These are phyloP conservation scores for Drosophila punjabiensis DNA, from an alignment of 1,140 invertebrate species.

Conservation along the genomic window DNA sequence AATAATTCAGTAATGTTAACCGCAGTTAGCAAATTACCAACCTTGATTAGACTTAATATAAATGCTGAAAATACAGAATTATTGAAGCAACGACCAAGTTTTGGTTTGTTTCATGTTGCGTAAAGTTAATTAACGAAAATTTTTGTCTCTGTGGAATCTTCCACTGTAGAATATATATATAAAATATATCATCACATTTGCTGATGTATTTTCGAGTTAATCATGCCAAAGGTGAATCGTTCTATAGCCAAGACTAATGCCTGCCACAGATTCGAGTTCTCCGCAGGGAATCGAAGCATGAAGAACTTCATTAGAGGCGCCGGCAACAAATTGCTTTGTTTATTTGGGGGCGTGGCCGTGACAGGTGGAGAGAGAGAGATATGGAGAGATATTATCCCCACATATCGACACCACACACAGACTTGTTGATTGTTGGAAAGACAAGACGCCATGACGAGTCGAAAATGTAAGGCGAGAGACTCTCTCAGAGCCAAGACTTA, in stretches of 20 bases:
- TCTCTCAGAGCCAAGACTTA: conserved; percentile 23
- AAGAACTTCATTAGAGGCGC: conserved; percentile 48
- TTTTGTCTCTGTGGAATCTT: neutral
- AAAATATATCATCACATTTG: neutral
- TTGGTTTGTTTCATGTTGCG: neutral
- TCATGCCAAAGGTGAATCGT: neutral
- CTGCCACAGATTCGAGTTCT: conserved; percentile 22
- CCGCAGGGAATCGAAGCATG: conserved; percentile 36
- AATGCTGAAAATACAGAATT: neutral
- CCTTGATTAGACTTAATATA: neutral
- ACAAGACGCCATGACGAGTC: conserved; percentile 48
- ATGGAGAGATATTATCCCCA: neutral
- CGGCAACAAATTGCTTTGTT: conserved; percentile 46
- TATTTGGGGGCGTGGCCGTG: conserved; percentile 19
- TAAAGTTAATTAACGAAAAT: conserved; percentile 1
- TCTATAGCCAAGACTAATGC: neutral
- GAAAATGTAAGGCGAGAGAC: conserved; percentile 36
- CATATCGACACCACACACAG: conserved; percentile 16
- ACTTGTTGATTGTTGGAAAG: conserved; percentile 42
- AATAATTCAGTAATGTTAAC: neutral
- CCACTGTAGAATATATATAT: neutral
- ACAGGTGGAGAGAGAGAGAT: neutral
- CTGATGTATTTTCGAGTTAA: neutral
- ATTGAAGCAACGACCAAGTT: no score
- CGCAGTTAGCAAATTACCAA: neutral